Percentiles rank a stretch among this genome's conserved stretches.
Evolutionary conservation across 2,797 vertebrate species (phyloP).

Genomic region (Onychomys torridus): DNA sequence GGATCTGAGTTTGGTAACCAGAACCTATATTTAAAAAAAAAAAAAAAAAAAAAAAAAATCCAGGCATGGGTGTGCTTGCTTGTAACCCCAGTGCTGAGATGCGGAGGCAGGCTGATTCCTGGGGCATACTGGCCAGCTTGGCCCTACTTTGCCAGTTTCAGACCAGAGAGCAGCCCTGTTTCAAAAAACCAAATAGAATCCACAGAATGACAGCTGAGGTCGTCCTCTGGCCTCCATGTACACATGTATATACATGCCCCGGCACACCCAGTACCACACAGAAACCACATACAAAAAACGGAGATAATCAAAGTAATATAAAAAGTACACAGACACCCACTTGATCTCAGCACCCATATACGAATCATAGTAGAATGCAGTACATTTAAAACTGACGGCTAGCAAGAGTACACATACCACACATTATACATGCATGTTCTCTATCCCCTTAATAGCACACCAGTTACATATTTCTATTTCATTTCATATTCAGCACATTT

Average conservation of each 20-base stretch:
- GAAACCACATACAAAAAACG: neutral
- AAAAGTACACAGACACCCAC: neutral
- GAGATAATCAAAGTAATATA: slow-evolving; percentile 1
- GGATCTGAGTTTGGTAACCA: neutral
- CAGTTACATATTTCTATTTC: slow-evolving; percentile 38
- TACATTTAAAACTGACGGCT: neutral
- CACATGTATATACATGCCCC: neutral
- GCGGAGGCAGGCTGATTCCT: neutral
- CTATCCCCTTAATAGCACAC: neutral
- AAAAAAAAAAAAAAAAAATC: neutral
- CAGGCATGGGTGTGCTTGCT: neutral
- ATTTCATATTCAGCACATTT: neutral
- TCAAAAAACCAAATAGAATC: neutral
- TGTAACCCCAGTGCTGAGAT: neutral
- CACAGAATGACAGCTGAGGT: neutral
- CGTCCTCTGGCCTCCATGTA: neutral
- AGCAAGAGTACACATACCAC: no score
- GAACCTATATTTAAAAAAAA: neutral
- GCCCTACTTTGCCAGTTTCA: neutral
- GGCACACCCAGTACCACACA: neutral
- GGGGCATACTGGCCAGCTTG: neutral
- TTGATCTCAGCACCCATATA: neutral
- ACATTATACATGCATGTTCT: neutral
- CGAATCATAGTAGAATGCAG: slow-evolving; percentile 29
- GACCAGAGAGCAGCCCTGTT: neutral